Percentiles rank a stretch among this genome's conserved stretches.
Conservation (phyloP, 1,140 invertebrate species). For the Dufourea novaeangliae region DNA sequence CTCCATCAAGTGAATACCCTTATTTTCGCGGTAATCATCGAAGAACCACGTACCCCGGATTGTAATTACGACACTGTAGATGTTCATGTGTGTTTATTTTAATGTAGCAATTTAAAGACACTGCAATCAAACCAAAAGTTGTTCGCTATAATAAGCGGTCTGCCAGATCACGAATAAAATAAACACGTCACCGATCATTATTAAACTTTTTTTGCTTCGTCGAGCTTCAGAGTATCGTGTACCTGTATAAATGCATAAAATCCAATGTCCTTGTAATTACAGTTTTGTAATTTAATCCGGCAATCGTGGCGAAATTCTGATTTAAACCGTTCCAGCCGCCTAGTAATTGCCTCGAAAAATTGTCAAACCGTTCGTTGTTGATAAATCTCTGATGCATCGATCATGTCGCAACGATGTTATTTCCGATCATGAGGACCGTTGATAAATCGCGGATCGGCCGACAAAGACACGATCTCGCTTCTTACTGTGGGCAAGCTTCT, state of each 20-base stretch:
- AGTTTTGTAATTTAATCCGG: constrained; percentile 1
- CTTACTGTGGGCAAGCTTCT: not conserved
- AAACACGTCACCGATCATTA: no score
- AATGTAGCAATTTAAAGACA: no score
- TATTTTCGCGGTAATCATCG: not conserved
- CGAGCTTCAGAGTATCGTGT: no score
- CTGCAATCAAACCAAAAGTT: no score
- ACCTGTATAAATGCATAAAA: no score
- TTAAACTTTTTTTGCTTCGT: no score
- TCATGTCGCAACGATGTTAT: constrained; percentile 18
- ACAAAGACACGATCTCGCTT: constrained; percentile 17
- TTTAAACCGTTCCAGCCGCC: constrained; percentile 14
- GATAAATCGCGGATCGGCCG: not conserved
- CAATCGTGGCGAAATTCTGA: not conserved
- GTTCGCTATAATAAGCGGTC: no score
- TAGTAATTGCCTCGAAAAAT: constrained; percentile 14
- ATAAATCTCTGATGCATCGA: not conserved
- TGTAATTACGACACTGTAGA: no score
- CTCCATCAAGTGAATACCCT: not conserved
- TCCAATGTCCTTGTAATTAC: no score
- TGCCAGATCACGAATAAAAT: no score
- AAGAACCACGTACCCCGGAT: no score
- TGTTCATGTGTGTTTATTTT: no score
- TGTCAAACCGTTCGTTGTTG: constrained; percentile 5
- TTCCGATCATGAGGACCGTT: constrained; percentile 5